phyloP scores from a whole-genome alignment of 2,113 vertebrate species.

The Tonatia bakeri region DNA sequence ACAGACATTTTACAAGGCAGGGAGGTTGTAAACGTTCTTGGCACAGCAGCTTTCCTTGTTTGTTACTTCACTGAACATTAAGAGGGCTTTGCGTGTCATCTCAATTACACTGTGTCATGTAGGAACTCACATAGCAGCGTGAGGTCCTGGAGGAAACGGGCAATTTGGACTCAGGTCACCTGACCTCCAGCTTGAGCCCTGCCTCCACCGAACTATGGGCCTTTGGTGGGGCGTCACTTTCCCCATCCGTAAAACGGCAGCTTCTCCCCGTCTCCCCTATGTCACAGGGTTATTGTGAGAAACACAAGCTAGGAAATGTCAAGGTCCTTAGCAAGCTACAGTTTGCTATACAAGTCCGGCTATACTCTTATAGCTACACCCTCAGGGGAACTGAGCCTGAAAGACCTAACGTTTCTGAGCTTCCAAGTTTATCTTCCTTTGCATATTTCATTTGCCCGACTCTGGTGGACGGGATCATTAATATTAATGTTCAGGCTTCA shows the following conservation, averaged over 20 bases:
- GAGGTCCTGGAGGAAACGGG: neutral
- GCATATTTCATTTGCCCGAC: slow-evolving; percentile 81
- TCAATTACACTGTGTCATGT: neutral
- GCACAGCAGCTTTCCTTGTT: neutral
- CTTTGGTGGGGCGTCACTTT: neutral
- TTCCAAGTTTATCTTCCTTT: slow-evolving; percentile 78
- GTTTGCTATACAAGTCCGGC: slow-evolving; percentile 42
- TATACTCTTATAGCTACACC: slow-evolving; percentile 32
- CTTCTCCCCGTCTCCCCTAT: neutral
- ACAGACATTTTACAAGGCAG: neutral
- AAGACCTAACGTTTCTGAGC: slow-evolving; percentile 69
- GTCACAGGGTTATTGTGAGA: neutral
- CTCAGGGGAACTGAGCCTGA: slow-evolving; percentile 66
- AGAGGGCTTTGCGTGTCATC: neutral
- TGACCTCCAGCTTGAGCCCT: neutral
- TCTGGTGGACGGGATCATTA: slow-evolving; percentile 75
- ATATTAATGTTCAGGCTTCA: slow-evolving; percentile 72
- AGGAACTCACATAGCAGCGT: neutral
- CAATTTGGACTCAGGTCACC: neutral
- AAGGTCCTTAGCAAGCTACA: slow-evolving; percentile 31
- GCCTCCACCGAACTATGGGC: neutral
- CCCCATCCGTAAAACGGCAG: neutral
- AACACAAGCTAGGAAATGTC: neutral
- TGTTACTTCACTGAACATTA: neutral
- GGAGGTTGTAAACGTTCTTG: neutral